phyloP scores from a whole-genome alignment of 1,140 invertebrate genomes.

The Anastrepha ludens region DNA sequence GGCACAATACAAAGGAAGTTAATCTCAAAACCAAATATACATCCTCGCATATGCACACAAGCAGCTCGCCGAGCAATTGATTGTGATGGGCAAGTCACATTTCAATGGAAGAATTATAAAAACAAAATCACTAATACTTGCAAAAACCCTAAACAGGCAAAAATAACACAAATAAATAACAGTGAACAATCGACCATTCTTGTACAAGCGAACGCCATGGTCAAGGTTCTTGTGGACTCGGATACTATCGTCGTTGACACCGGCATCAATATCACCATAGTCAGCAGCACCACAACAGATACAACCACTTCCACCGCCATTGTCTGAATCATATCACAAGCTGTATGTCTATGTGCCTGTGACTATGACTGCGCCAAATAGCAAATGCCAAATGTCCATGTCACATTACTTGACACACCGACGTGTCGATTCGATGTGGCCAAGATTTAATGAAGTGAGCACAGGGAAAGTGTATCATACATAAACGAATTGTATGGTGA shows the following conservation, averaged over 20 bases:
- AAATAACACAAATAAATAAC: constrained; percentile 7
- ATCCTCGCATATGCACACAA: background rate
- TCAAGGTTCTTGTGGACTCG: constrained; percentile 18
- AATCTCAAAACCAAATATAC: background rate
- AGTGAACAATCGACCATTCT: background rate
- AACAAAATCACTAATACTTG: background rate
- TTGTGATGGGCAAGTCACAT: background rate
- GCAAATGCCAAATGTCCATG: background rate
- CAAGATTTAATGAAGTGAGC: constrained; percentile 41
- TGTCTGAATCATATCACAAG: background rate
- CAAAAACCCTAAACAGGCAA: background rate
- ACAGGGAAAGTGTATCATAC: background rate
- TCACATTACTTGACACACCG: background rate
- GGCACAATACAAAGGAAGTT: background rate
- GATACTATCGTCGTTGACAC: background rate
- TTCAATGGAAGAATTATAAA: background rate
- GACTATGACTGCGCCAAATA: constrained; percentile 8
- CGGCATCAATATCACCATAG: background rate
- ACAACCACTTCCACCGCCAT: background rate
- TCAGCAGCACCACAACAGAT: background rate
- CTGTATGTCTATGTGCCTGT: background rate
- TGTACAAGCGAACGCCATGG: background rate
- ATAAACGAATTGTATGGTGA: constrained; percentile 33
- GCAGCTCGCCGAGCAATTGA: background rate
- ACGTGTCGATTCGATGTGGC: constrained; percentile 12